A percentile compares a stretch with the other conserved stretches of the same genome.
phyloP scores from a whole-genome alignment of 30 jellyfish, hydroid and myxozoan genomes.

The Cassiopea xamachana region DNA sequence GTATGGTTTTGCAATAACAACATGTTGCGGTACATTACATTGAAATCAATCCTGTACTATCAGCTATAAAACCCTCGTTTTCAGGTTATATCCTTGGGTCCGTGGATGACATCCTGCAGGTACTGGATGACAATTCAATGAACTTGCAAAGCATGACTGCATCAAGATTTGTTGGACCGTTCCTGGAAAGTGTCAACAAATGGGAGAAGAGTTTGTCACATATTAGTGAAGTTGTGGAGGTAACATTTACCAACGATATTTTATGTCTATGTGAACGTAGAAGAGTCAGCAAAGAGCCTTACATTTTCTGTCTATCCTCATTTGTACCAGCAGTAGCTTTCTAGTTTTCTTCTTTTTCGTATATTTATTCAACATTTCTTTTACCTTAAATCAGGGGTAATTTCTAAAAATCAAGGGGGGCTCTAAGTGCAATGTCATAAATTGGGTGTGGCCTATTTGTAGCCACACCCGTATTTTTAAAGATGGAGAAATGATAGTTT shows the following conservation, averaged over 20 bases:
- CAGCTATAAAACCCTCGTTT: background rate
- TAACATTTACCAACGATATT: background rate
- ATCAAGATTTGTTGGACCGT: conserved; percentile 97
- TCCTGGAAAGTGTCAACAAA: conserved; percentile 87
- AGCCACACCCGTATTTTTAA: too few species aligned
- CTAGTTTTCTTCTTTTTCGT: background rate
- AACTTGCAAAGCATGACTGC: conserved; percentile 98
- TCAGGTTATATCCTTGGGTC: conserved; percentile 94
- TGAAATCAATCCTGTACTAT: background rate
- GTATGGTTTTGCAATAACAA: too few species aligned
- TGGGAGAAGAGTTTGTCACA: conserved; percentile 97
- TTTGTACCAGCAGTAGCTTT: too few species aligned
- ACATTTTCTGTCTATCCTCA: too few species aligned
- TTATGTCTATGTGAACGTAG: too few species aligned
- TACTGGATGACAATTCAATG: conserved; percentile 95
- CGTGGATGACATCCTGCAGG: conserved; percentile 90
- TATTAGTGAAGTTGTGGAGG: conserved; percentile 98
- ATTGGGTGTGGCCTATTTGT: too few species aligned
- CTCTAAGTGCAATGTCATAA: too few species aligned
- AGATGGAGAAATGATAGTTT: too few species aligned
- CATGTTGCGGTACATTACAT: too few species aligned
- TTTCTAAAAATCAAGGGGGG: too few species aligned
- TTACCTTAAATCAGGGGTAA: background rate
- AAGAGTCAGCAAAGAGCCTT: too few species aligned
- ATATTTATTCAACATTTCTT: background rate